Base-by-base conservation (phyloP, 1,140 invertebrate species). In the Leptopilina clavipes region DNA sequence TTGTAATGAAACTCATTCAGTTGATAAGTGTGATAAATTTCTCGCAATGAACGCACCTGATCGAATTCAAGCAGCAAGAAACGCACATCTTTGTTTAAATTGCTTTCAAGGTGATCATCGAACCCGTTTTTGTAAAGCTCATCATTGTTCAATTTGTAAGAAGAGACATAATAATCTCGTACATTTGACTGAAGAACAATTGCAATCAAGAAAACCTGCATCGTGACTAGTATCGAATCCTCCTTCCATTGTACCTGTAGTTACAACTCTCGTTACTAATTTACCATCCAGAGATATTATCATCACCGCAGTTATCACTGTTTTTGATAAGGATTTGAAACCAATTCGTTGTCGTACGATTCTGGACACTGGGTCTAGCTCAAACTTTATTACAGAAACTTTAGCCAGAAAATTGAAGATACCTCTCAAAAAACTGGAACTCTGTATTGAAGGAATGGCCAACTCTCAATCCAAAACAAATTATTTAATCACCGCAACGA, bases 21-120 rank as follows among this genome's bases (percentile, higher is more conserved):
- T 79, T 11, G 74, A 76, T 59, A 54, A 37, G 0, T 79, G 78
- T 25, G 70, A 72, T 3, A 71, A 59, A 65, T 79, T 79, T 70
- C 70, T 52, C 0, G 45, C 65, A n/a, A 10, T 79, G 12, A 14
- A 72, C 9, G 72, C 65, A 1, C 12, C 31, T 3, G 45, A 73
- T 3, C 22, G 75, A 14, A 54, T 45, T 3, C 74, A 75, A 25
- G 37, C 43, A 8, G 75, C 74, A 31, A 73, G 19, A 59, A 56
- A 79, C 22, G 48, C 22, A 1, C 7, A 7, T 11, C 25, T 79
- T 19, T 76, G 65, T 14, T 43, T 52, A 12, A 76, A 56, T 52
- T 79, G 78, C 12, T 40, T 79, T 11, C 54, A 65, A 14, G 14
- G 59, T 14, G n/a, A 48, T 7, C 75, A 79, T 17, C 6, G 37